These are phyloP conservation scores for Nothobranchius kuhntae DNA, from an alignment of 2,113 vertebrate species.

Conservation along the genomic window DNA sequence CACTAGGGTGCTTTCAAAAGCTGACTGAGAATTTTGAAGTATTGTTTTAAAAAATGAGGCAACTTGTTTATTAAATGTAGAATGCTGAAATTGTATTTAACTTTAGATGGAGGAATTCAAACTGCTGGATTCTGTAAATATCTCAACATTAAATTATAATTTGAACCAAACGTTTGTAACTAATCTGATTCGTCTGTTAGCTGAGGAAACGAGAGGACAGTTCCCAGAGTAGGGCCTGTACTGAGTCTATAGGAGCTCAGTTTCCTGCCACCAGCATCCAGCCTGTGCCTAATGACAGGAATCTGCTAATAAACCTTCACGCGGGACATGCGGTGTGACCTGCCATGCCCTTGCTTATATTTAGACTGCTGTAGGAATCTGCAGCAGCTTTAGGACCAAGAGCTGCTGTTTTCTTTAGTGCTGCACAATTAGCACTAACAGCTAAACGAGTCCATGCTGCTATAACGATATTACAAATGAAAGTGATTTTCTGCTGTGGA, in stretches of 20 bases:
- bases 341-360: neutral
- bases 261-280: neutral
- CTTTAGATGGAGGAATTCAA: too few relatives aligned
- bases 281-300: neutral
- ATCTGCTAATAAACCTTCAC: neutral
- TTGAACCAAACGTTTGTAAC: too few relatives aligned
- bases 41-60: too few relatives aligned
- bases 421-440: constrained; percentile 1
- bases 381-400: neutral
- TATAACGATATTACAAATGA: constrained; percentile 14
- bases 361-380: constrained; percentile 9
- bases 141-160: too few relatives aligned
- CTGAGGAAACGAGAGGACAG: neutral
- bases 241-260: neutral
- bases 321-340: neutral
- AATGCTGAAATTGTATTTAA: too few relatives aligned
- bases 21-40: too few relatives aligned
- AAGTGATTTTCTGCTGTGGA: neutral
- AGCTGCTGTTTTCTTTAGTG: constrained; percentile 1
- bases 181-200: neutral
- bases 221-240: neutral
- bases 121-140: too few relatives aligned
- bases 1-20: too few relatives aligned
- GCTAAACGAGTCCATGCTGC: neutral
- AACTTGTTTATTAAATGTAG: too few relatives aligned